Evolutionary conservation across 2,797 vertebrate genomes (phyloP).

Genomic region (Danio kyathit): DNA sequence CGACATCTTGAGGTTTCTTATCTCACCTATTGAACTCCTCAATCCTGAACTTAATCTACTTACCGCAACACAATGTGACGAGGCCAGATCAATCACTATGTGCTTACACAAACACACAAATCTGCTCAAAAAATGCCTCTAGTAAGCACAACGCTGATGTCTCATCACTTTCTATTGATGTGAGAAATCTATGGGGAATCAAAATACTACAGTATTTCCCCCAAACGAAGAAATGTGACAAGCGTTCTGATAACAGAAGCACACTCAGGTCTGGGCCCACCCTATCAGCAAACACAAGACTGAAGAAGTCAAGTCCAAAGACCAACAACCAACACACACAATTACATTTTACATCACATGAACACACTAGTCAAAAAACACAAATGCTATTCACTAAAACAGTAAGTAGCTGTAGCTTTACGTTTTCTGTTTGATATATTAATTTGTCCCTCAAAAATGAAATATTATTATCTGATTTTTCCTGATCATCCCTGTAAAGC

Average conservation of each 20-base stretch:
- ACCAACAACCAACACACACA: slow-evolving; percentile 31
- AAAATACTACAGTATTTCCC: slow-evolving; percentile 2
- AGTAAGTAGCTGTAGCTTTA: no score
- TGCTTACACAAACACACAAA: slow-evolving; percentile 10
- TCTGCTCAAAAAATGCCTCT: slow-evolving; percentile 28
- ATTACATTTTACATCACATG: slow-evolving; percentile 22
- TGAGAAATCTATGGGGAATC: slow-evolving; percentile 3
- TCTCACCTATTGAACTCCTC: slow-evolving; percentile 34
- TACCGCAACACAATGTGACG: slow-evolving; percentile 39
- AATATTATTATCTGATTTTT: no score
- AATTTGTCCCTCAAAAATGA: no score
- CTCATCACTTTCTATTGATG: slow-evolving; percentile 27
- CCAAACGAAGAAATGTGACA: slow-evolving; percentile 6
- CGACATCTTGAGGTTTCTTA: slow-evolving; percentile 42
- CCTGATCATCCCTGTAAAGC: no score
- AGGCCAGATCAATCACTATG: slow-evolving; percentile 41
- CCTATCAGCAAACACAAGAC: slow-evolving; percentile 73
- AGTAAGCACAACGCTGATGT: background rate
- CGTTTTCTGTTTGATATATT: no score
- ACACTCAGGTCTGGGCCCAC: slow-evolving; percentile 60
- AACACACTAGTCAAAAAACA: background rate
- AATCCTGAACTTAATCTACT: slow-evolving; percentile 30
- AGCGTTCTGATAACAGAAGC: slow-evolving; percentile 44
- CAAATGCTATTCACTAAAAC: no score
- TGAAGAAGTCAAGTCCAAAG: slow-evolving; percentile 57